Evolutionary conservation across 1,140 invertebrate genomes (phyloP).

Genomic region (Papilio polyxenes): DNA sequence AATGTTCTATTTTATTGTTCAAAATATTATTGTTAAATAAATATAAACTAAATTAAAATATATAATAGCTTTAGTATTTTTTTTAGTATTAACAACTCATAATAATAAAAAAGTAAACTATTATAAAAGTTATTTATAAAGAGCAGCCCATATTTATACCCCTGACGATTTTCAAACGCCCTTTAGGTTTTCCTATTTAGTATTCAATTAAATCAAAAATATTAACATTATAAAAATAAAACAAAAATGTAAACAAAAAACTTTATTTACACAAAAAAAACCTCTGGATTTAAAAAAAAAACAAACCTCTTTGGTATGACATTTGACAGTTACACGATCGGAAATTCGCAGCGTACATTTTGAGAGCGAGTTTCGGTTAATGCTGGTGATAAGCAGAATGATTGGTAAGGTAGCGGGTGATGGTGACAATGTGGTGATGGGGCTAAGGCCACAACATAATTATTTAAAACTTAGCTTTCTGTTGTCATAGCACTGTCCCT

Average conservation of each 20-base stretch:
- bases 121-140: slow-evolving; percentile 58
- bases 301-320: slow-evolving; percentile 58
- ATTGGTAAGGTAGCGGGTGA: slow-evolving; percentile 76
- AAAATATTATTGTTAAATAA: too few species aligned
- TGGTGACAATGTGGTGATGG: slow-evolving; percentile 66
- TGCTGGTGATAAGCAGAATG: slow-evolving; percentile 71
- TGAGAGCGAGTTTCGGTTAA: slow-evolving; percentile 42
- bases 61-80: too few species aligned
- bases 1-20: too few species aligned
- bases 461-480: slow-evolving; percentile 76
- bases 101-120: neutral
- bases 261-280: slow-evolving; percentile 62
- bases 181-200: neutral
- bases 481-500: slow-evolving; percentile 72
- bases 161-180: neutral
- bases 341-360: slow-evolving; percentile 49
- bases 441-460: slow-evolving; percentile 72
- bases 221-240: slow-evolving; percentile 44
- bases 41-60: too few species aligned
- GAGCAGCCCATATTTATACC: neutral
- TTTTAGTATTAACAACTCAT: too few species aligned
- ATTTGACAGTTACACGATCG: slow-evolving; percentile 42
- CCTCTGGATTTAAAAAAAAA: slow-evolving; percentile 9
- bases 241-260: slow-evolving; percentile 54
- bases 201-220: neutral